phyloP scores from a whole-genome alignment of 2,797 vertebrate species.

The Schizopygopsis malacanthus region DNA sequence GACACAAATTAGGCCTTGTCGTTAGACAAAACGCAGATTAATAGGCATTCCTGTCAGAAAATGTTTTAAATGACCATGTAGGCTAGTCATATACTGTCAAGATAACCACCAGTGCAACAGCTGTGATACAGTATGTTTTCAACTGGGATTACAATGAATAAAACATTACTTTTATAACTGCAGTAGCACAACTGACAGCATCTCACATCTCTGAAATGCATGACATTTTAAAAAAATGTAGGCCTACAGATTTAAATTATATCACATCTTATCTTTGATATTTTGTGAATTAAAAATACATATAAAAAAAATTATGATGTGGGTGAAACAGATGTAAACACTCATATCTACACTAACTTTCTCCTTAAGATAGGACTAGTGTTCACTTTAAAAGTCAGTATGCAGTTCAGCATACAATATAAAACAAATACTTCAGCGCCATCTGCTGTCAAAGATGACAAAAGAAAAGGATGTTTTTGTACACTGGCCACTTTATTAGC shows the following conservation, averaged over 20 bases:
- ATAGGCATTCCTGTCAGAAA: neutral
- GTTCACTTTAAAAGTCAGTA: neutral
- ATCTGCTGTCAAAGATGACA: neutral
- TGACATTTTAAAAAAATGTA: neutral
- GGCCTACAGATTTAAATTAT: neutral
- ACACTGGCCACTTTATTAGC: neutral
- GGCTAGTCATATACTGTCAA: neutral
- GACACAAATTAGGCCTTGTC: neutral
- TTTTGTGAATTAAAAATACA: neutral
- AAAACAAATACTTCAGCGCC: constrained; percentile 7
- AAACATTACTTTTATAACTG: neutral
- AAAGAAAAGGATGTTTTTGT: neutral
- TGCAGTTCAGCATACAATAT: neutral
- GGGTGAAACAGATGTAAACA: neutral
- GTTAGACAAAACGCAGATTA: neutral
- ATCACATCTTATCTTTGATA: no score
- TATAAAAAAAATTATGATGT: neutral
- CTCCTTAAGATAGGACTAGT: neutral
- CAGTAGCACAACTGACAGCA: neutral
- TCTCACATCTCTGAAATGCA: neutral
- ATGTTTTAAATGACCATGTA: neutral
- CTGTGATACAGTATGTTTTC: neutral
- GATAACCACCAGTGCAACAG: no score
- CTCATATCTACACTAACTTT: neutral
- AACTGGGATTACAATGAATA: neutral